Conservation (phyloP, 2,113 vertebrate genomes). For the Myiopsitta monachus region DNA sequence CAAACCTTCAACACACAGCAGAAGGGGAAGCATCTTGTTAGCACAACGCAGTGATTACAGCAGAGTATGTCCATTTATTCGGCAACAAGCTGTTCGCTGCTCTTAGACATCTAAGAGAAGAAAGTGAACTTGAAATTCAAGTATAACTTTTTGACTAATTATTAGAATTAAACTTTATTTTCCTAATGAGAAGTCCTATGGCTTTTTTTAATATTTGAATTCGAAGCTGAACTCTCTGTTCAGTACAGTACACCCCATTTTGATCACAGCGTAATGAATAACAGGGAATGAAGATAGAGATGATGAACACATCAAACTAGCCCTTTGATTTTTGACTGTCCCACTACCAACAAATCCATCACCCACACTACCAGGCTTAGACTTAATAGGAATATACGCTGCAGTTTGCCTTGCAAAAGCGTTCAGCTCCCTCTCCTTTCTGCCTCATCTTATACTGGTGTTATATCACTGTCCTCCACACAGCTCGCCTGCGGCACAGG, state of each 20-base stretch:
- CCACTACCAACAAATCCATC: neutral
- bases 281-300: too few relatives aligned
- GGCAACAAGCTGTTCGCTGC: slow-evolving; percentile 50
- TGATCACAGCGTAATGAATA: neutral
- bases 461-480: neutral
- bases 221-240: neutral
- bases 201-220: neutral
- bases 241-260: neutral
- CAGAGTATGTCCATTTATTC: slow-evolving; percentile 43
- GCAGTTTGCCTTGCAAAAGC: neutral
- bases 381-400: neutral
- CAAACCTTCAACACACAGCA: neutral
- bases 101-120: slow-evolving; percentile 24
- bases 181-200: slow-evolving; percentile 46
- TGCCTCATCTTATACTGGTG: neutral
- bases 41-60: neutral
- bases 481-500: neutral
- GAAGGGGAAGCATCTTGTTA: neutral
- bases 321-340: neutral
- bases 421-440: neutral
- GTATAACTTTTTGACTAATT: neutral
- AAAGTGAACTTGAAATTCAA: slow-evolving; percentile 40
- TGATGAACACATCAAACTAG: neutral
- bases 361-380: neutral
- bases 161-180: neutral